Evolutionary conservation across 2,113 vertebrate genomes (phyloP).

Genomic region (rat (Rattus norvegicus)): GRCr8 NC_086021.1:47994001-47994500

Average conservation of each 20-base stretch:
- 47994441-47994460: background rate
- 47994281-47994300: background rate
- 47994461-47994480: background rate
- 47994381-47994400: background rate
- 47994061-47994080: background rate
- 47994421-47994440: background rate
- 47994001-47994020: background rate
- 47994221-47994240: too few relatives aligned
- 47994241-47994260: background rate
- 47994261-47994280: background rate
- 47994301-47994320: background rate
- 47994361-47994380: background rate
- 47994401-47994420: background rate
- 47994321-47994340: background rate
- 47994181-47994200: background rate
- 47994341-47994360: background rate
- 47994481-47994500: background rate
- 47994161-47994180: background rate
- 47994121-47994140: background rate
- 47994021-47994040: background rate
- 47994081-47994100: background rate
- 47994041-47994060: background rate
- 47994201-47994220: background rate
- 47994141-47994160: too few relatives aligned
- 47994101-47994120: background rate